Percentiles rank a stretch among this genome's conserved stretches.
Conservation (phyloP, 2,888 invertebrate species). For the Perizoma affinitatum region DNA sequence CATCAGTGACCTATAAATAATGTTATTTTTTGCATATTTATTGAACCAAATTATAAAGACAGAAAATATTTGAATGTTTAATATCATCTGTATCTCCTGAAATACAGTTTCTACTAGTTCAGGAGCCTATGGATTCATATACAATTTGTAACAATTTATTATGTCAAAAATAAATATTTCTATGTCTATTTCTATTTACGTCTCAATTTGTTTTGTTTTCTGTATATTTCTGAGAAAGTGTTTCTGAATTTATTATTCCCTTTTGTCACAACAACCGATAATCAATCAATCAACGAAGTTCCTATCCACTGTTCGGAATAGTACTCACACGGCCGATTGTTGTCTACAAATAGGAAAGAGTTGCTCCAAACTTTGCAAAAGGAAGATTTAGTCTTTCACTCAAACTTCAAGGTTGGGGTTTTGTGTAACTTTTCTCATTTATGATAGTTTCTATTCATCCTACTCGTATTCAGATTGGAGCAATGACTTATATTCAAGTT, state of each 20-base stretch:
- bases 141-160: too few species aligned
- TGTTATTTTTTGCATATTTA: too few species aligned
- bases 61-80: too few species aligned
- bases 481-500: neutral
- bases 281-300: conserved; percentile 10
- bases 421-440: conserved; percentile 18
- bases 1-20: too few species aligned
- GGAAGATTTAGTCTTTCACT: neutral
- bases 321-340: conserved; percentile 10
- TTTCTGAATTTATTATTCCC: neutral
- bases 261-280: neutral
- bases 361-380: conserved; percentile 10
- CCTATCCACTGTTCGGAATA: conserved; percentile 7
- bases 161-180: too few species aligned
- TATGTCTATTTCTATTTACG: too few species aligned
- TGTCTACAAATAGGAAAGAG: conserved; percentile 10
- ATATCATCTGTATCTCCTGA: too few species aligned
- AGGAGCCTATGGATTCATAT: too few species aligned
- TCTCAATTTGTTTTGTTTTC: neutral
- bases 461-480: neutral
- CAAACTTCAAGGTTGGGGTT: conserved; percentile 15
- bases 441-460: conserved; percentile 6
- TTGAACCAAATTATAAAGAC: too few species aligned
- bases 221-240: neutral
- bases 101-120: too few species aligned